phyloP scores from a whole-genome alignment of 2,888 invertebrate genomes.

The Caenorhabditis virilis region DNA sequence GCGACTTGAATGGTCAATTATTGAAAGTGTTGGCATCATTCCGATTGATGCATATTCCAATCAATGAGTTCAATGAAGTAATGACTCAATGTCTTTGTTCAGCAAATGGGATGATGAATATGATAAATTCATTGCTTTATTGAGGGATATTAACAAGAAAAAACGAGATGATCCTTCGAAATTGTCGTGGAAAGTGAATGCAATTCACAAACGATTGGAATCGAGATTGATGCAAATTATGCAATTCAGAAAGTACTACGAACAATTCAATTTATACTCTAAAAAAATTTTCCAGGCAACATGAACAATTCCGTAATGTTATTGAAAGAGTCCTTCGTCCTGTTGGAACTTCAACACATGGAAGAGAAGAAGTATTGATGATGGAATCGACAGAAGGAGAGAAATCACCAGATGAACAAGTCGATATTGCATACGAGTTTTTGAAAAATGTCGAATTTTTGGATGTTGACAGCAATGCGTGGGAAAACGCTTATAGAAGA shows the following conservation, averaged over 20 bases:
- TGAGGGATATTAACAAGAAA: conserved; percentile 95
- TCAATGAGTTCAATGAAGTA: conserved; percentile 91
- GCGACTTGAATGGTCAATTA: conserved; percentile 90
- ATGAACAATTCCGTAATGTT: conserved; percentile 95
- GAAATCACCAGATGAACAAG: conserved; percentile 69
- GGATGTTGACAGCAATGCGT: conserved; percentile 92
- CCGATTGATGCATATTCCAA: conserved; percentile 95
- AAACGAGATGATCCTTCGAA: conserved; percentile 82
- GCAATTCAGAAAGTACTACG: conserved; percentile 73
- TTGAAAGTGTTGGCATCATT: conserved; percentile 71
- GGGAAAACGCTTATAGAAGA: conserved; percentile 92
- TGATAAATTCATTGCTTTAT: conserved; percentile 86
- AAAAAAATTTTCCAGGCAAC: too few species aligned
- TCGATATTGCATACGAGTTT: conserved; percentile 92
- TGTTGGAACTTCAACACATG: conserved; percentile 27
- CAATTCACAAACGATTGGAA: conserved; percentile 94
- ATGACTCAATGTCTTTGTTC: conserved; percentile 85
- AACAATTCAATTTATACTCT: too few species aligned
- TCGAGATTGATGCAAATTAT: conserved; percentile 96
- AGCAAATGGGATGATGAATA: conserved; percentile 98
- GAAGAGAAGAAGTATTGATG: conserved; percentile 17
- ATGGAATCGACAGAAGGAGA: conserved; percentile 27
- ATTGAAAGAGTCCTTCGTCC: conserved; percentile 82
- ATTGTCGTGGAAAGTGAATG: conserved; percentile 87
- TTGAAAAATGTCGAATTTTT: conserved; percentile 97